Percentiles rank a stretch among this genome's conserved stretches.
Evolutionary conservation across 53 echinoderm and acorn worm genomes (phyloP).

Genomic region (Echinometra lucunter): DNA sequence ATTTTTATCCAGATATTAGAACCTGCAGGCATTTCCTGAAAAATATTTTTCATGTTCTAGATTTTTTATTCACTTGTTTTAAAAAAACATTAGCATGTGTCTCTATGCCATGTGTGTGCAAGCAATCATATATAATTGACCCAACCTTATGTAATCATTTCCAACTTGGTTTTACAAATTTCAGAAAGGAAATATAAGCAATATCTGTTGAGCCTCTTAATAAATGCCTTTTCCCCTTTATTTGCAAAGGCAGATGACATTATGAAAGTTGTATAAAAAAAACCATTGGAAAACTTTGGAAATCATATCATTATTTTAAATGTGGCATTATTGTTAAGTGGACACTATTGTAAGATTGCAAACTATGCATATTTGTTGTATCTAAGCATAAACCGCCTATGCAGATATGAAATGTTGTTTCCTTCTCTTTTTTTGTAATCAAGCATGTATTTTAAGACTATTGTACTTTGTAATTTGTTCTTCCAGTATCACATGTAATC

Average conservation of each 20-base stretch:
- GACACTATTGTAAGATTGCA: not conserved
- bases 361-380: conserved; percentile 13
- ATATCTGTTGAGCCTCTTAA: not conserved
- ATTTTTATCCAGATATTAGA: not conserved
- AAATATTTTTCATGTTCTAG: not conserved
- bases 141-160: not conserved
- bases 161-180: not conserved
- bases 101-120: not conserved
- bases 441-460: not conserved
- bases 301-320: not conserved
- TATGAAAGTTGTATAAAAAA: not conserved
- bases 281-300: not conserved
- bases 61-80: not conserved
- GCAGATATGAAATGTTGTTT: not conserved
- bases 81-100: no score
- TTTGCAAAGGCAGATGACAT: not conserved
- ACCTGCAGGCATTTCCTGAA: not conserved
- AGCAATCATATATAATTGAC: not conserved
- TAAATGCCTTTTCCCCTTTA: not conserved
- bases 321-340: not conserved
- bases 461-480: not conserved
- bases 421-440: not conserved
- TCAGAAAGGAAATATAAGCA: not conserved
- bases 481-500: conserved; percentile 14
- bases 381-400: conserved; percentile 5